Evolutionary conservation across 2,113 vertebrate species (phyloP), one percentile per base, ranked within the genome.

Genomic region (Bagarius yarrelli): DNA sequence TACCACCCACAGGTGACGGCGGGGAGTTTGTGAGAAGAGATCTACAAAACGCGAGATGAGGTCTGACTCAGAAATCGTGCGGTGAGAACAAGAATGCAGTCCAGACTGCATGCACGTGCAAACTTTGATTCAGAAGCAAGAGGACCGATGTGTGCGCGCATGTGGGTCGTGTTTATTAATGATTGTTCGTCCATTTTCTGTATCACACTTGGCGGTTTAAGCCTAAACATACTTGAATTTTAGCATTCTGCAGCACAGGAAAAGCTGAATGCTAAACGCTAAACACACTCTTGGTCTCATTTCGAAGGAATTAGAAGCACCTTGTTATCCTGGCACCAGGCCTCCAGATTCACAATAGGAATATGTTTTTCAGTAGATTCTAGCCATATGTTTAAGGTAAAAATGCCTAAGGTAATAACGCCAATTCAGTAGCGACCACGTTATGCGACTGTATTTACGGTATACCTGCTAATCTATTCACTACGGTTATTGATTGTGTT

Each of bases 1-100:
- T 57, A 72, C 52, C 72, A 59, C 34, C 52, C 61, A 76, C 34
- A 44, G 40, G 57, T 74, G 60, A 36, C 25, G 52, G 36, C 50
- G 56, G 52, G 14, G 50, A 74, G 25, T 4, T 16, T 23, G 52
- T 0, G 27, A 52, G n/a, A 71, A 18, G 69, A 70, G n/a, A 16
- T 50, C 40, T 47, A 13, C 23, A 32, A 67, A 36, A 67, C 2
- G 44, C 2, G 44, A 30, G 47, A 34, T 74, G 57, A 64, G 79
- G 30, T 56, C 18, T 56, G 80, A 81, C 27, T 75, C 80, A 55
- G 30, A 53, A 57, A 34, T 60, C 15, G 73, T 53, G 8, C 47
- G 47, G 23, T 21, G 76, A 61, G 50, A 67, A 56, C 57, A 30
- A 64, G 69, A 27, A 27, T 30, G 16, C 53, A 73, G 50, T 55